A percentile compares a stretch with the other conserved stretches of the same genome.
Conservation (phyloP, 2,113 vertebrate species). For the Notiomystis cincta region DNA sequence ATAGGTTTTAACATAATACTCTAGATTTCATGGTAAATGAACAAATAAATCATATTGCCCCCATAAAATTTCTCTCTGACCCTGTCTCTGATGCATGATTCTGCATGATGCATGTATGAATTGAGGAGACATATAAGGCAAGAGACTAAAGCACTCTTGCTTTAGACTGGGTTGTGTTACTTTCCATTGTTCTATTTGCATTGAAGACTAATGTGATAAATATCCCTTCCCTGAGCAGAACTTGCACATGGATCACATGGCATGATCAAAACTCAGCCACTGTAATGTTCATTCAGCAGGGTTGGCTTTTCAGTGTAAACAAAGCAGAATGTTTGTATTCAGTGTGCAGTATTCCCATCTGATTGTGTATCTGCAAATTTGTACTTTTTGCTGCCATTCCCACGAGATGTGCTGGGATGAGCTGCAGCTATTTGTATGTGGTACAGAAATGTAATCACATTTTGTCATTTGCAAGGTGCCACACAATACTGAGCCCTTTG, state of each 20-base stretch:
- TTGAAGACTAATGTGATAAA: background rate
- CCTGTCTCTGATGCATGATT: background rate
- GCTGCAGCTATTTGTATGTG: background rate
- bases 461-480: background rate
- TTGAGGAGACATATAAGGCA: background rate
- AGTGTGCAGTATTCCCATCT: background rate
- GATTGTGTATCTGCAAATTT: background rate
- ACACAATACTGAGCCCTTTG: background rate
- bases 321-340: slow-evolving; percentile 7
- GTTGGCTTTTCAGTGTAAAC: background rate
- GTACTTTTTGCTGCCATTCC: background rate
- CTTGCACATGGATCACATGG: background rate
- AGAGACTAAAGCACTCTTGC: background rate
- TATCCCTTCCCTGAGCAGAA: background rate
- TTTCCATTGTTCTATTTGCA: background rate
- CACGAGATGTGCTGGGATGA: background rate
- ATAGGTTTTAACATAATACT: slow-evolving; percentile 9
- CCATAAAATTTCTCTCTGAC: slow-evolving; percentile 2
- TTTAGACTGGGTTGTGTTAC: background rate
- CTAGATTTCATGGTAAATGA: slow-evolving; percentile 43
- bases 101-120: background rate
- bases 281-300: background rate
- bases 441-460: background rate
- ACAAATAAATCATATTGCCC: slow-evolving; percentile 14
- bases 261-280: background rate